Evolutionary conservation across 2,113 vertebrate species (phyloP).

Genomic region (Talpa occidentalis): DNA sequence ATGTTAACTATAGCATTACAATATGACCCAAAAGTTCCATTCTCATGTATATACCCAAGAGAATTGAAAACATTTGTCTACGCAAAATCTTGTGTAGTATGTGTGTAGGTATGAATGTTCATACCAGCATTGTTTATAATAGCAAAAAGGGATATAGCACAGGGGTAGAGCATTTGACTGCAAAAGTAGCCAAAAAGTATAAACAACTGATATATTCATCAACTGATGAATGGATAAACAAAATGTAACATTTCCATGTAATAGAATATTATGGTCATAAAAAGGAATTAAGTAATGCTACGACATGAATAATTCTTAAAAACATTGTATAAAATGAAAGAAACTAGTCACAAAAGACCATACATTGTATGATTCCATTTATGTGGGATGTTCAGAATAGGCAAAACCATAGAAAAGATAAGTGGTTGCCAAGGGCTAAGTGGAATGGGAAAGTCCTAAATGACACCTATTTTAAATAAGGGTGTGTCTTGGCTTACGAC

Average conservation of each 20-base stretch:
- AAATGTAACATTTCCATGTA: too few species aligned
- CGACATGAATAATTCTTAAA: too few species aligned
- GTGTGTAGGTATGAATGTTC: not conserved
- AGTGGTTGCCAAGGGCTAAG: not conserved
- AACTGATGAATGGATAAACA: too few species aligned
- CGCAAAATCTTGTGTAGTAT: not conserved
- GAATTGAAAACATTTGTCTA: constrained; percentile 11
- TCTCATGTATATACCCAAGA: not conserved
- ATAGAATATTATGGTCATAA: not conserved
- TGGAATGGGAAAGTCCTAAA: not conserved
- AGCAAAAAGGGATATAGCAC: not conserved
- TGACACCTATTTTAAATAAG: not conserved
- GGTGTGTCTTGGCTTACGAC: not conserved
- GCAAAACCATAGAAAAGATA: too few species aligned
- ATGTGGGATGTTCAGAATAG: too few species aligned
- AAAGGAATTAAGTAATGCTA: not conserved
- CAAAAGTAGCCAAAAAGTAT: too few species aligned
- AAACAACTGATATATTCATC: too few species aligned
- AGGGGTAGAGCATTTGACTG: too few species aligned
- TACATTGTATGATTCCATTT: too few species aligned
- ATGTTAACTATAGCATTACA: not conserved
- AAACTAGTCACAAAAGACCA: too few species aligned
- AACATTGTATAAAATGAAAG: too few species aligned
- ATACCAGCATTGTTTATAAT: not conserved
- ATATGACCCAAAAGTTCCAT: not conserved